Base-by-base conservation (phyloP, 2,888 invertebrate genomes). In the Hirtodrosophila duncani region DNA sequence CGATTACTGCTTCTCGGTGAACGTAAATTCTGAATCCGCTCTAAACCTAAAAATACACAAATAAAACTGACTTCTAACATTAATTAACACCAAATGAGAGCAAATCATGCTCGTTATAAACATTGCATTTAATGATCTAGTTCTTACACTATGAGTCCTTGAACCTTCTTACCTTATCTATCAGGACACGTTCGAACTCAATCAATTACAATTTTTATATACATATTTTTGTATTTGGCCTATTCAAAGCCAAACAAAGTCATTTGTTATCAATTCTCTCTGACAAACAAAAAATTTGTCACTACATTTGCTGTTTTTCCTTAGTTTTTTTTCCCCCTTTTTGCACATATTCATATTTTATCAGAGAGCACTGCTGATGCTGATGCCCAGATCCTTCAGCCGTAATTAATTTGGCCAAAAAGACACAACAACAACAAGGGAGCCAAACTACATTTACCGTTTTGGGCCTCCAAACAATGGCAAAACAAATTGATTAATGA, bases 401-500 rank as follows among this genome's bases (percentile, higher is more conserved):
- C 71, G 74, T 75, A 75, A 75, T 75, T 75, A 80, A 75, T 80
- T 77, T 77, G 66, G 66, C 65, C 63, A 58, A 43, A 42, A 72
- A 70, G 59, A 58, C 55, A 44, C 63, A 58, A 57, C 42, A 50
- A 21, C 34, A 30, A 18, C 37, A 30, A 48, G n/a, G n/a, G n/a
- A n/a, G n/a, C 13, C 38, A 21, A 50, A 60, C 70, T 57, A 62
- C 57, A 59, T 59, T 42, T 45, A 50, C 37, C 23, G 31, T 36
- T 30, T 17, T 14, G 3, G 11, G 44, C 36, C 27, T 38, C 59
- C 70, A 68, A 71, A 80, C 77, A 77, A 80, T 68, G 77, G 42
- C 72, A 60, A n/a, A 75, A 67, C 75, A 77, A 75, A 75, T 75
- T 75, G 80, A 75, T 75, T 80, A 75, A 75, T 75, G 75, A 72